Evolutionary conservation across 2,113 vertebrate species (phyloP), one percentile per base, ranked within the genome.

Genomic region (Blennius ocellaris): DNA sequence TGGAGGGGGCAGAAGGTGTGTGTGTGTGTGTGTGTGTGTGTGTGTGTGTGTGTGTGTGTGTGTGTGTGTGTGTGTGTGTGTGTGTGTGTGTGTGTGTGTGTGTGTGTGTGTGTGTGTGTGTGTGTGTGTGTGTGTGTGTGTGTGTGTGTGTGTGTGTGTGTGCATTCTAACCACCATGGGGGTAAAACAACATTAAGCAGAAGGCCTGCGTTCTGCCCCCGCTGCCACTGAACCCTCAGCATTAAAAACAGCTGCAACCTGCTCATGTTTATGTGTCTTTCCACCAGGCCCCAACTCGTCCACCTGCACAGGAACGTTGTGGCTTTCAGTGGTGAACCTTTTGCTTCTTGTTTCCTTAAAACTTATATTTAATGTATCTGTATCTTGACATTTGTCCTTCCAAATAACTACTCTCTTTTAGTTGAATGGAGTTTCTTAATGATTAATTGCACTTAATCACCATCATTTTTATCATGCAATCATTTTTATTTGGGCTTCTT

Each of bases 131-230:
- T n/a, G n/a, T n/a, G n/a, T n/a, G 78, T 79, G 81, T 83, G 78
- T 74, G 84, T 87, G 76, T 78, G 83, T 57, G 79, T 74, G 80
- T n/a, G n/a, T n/a, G n/a, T n/a, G n/a, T n/a, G n/a, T n/a, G n/a
- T n/a, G n/a, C n/a, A n/a, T 4, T 30, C 85, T 77, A 59, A 80
- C 74, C 75, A 47, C 80, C 67, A 54, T 69, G 80, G 83, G 85
- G 84, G 57, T 84, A 84, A 83, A 88, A 80, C 69, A 88, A 85
- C 86, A 89, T 76, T 8, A 69, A 74, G 62, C 66, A 65, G 69
- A 73, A 73, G 64, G 59, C 56, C 69, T 63, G 72, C 10, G 62
- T 63, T 82, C 50, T 71, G 70, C 72, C 80, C 70, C 78, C 53
- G 5, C 77, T 69, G 58, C 81, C 54, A 61, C 75, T 51, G 57